phyloP scores from a whole-genome alignment of 2,797 vertebrate species.

The Sphenodon punctatus region DNA sequence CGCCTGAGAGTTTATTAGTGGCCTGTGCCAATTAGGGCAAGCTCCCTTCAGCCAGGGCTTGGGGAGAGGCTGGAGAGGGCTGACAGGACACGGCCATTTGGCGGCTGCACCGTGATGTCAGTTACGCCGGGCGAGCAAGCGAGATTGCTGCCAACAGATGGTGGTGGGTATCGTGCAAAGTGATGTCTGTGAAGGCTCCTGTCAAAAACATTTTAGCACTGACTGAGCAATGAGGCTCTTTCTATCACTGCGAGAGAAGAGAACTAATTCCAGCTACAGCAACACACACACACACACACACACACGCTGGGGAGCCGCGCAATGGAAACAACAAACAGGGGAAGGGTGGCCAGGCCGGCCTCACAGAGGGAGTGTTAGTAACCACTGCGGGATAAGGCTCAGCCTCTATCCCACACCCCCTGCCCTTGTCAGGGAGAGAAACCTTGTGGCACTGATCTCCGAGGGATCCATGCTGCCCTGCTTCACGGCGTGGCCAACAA shows the following conservation, averaged over 20 bases:
- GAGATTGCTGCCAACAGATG: not conserved
- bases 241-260: rapidly evolving
- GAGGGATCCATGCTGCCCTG: too few species aligned
- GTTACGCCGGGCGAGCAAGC: not conserved
- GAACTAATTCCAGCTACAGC: rapidly evolving
- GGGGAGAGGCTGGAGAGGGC: rapidly evolving
- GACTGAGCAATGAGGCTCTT: rapidly evolving
- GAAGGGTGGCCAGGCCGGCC: too few species aligned
- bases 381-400: too few species aligned
- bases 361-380: too few species aligned
- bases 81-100: not conserved
- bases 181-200: rapidly evolving
- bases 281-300: too few species aligned
- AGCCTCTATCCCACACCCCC: too few species aligned
- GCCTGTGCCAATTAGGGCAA: constrained; percentile 6
- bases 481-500: too few species aligned
- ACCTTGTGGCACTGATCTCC: too few species aligned
- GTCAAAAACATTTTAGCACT: rapidly evolving
- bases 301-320: rapidly evolving
- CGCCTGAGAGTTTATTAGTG: constrained; percentile 31
- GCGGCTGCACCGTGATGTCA: not conserved
- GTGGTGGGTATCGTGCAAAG: rapidly evolving
- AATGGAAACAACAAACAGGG: rapidly evolving
- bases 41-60: not conserved
- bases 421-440: too few species aligned